Base-by-base conservation (phyloP, 2,888 invertebrate genomes). In the Rhodophaea formosa region DNA sequence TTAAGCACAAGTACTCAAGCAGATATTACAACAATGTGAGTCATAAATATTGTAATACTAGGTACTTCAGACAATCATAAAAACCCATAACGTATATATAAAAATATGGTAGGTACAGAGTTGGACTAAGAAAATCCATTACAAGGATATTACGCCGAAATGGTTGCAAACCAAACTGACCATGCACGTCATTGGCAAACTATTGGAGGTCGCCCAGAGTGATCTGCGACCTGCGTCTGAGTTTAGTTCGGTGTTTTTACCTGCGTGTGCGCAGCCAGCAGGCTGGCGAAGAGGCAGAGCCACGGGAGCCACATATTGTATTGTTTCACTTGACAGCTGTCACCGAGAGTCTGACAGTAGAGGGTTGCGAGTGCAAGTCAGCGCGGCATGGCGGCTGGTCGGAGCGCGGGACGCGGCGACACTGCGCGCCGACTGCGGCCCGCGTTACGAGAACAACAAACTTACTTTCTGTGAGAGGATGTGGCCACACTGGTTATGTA, bases 401-500 rank as follows among this genome's bases (percentile, higher is more conserved):
- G 72, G 74, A 59, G 76, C 83, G 86, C 84, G 82, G 77, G 74
- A 74, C 80, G 75, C 72, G 82, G 80, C 80, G 75, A 82, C 84
- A 91, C 90, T 90, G 89, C 69, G 74, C 62, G 67, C 71, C 12
- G 32, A 29, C 42, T 1, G 39, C 30, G 12, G 39, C 32, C 71
- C 66, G 71, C 74, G 70, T 71, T 70, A 71, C 70, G 69, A 73
- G 74, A 76, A 80, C 78, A 79, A 85, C 82, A 77, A 84, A 86
- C 81, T 88, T 87, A 89, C 87, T 88, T 89, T 90, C 86, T 72
- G 89, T 73, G 71, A 73, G 67, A 72, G 84, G 83, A 68, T 62
- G 82, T 67, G 85, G 81, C 73, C 82, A 89, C 83, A 87, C 69
- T 66, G 70, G 59, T 14, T 49, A 39, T 39, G n/a, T 29, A 42